A percentile compares a stretch with the other conserved stretches of the same genome.
Conservation (phyloP, 2,113 vertebrate genomes). For the Chroicocephalus ridibundus region DNA sequence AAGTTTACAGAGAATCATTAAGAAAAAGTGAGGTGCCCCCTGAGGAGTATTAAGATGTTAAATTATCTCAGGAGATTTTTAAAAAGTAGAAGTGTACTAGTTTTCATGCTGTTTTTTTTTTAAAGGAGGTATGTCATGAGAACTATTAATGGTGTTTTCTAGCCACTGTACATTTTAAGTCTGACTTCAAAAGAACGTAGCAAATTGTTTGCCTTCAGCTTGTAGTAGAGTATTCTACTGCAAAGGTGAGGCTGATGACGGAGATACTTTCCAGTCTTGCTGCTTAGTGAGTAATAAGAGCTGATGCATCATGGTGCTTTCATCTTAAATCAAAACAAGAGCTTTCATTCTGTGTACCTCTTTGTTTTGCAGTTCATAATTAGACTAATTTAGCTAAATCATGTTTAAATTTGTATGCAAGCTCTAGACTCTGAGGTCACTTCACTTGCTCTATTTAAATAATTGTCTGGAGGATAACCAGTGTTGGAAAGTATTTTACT, state of each 20-base stretch:
- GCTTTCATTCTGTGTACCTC: conserved; percentile 3
- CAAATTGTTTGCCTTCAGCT: conserved; percentile 32
- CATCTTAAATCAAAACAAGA: conserved; percentile 54
- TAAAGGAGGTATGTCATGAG: not conserved
- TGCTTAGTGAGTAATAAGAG: conserved; percentile 57
- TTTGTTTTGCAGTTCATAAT: conserved; percentile 34
- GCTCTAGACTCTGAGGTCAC: not conserved
- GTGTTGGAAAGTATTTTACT: not conserved
- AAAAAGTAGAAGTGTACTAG: not conserved
- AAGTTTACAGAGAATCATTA: not conserved
- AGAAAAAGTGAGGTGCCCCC: not conserved
- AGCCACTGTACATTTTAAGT: not conserved
- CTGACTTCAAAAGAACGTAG: not conserved
- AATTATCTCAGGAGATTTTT: not conserved
- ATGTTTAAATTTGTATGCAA: conserved; percentile 5
- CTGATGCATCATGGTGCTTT: conserved; percentile 47
- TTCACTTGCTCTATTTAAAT: conserved; percentile 6
- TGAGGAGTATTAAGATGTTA: not conserved
- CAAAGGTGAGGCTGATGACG: not conserved
- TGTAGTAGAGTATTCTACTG: not conserved
- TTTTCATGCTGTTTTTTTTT: not conserved
- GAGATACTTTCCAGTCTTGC: conserved; percentile 45
- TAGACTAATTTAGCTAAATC: conserved; percentile 23
- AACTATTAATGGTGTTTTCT: not conserved
- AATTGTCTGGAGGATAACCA: not conserved